Evolutionary conservation across 2,113 vertebrate genomes (phyloP), one percentile per base, ranked within the genome.

Genomic region (Sardina pilchardus): DNA sequence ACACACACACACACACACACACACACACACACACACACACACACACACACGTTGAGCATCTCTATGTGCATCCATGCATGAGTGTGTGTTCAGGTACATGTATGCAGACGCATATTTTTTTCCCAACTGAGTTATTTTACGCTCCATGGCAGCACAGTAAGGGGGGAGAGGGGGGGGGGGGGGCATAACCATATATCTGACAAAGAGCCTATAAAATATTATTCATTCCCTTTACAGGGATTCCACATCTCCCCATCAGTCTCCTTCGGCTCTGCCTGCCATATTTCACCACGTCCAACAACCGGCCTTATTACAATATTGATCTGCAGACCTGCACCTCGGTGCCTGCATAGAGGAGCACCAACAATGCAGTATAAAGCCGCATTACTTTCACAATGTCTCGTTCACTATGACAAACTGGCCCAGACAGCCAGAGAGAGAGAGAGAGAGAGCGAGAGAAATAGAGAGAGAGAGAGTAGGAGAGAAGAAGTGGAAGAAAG

Each of bases 191-290:
- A 78, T 75, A 75, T 75, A 75, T 78, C 71, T 78, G 30, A 78
- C 71, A 78, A 39, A 78, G 71, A 78, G 34, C 71, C 71, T 36
- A 78, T 78, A 78, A 78, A 78, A 78, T 78, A 78, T 78, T 78
- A 78, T 78, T 78, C 71, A 78, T 78, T 78, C 71, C 71, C 12
- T 78, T 78, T 78, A 78, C 71, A 78, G 71, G 71, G 71, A 78
- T 78, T 36, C 71, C 14, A 78, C 71, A 78, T 78, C 30, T 34
- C 71, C 34, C 3, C 71, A 78, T 78, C 71, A 78, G 10, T 78
- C 34, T 78, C 4, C 71, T 78, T 78, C 30, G 71, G 30, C 71
- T 39, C 71, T 14, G 71, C 16, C 16, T 17, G 71, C 71, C 34
- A 39, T 78, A 78, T 78, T 78, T 78, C 71, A 78, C 71, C 12